Evolutionary conservation across 2,888 invertebrate genomes (phyloP), one percentile per base, ranked within the genome.

Genomic region (Tenthredo notha): DNA sequence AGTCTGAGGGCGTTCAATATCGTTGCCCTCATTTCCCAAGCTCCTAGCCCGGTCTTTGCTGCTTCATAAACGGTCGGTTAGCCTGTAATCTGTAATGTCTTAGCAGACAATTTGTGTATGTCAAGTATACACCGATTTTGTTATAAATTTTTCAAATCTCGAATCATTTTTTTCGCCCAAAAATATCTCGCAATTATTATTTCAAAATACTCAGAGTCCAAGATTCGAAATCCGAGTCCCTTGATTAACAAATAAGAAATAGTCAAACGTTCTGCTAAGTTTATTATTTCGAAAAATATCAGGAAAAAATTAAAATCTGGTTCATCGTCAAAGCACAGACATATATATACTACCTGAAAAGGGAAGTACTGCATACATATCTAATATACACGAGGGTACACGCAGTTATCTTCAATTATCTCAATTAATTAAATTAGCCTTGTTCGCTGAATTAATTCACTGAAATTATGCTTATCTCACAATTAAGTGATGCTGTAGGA

Each of bases 21-120:
- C 80, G 80, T 80, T 80, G 80, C 58, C 80, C 80, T 61, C 80
- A 40, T 80, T 80, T 80, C 61, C 80, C 58, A 61, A 80, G 80
- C 80, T 61, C 61, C 80, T 21, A 21, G 78, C 78, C 58, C 80
- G 37, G 61, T 29, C 61, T 61, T 61, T 80, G 77, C 50, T 80
- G 80, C 58, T 80, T 40, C 21, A 61, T 80, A 80, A 80, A 80
- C 80, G 80, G 80, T 25, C 40, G 61, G 80, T 80, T 61, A 80
- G 37, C 61, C 80, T 80, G 80, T 80, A n/a, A 80, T 80, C 80
- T 61, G 40, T 61, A 80, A 80, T 80, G 61, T 61, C 80, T 58
- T 40, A 40, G 61, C 6, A 21, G 61, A 29, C 80, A 40, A 61
- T 61, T 40, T 80, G 37, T 61, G 40, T n/a, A 58, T 40, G 58